A percentile compares a stretch with the other conserved stretches of the same genome.
These are phyloP conservation scores for Pungitius pungitius DNA, from an alignment of 2,113 vertebrate genomes.

Conservation along the genomic window DNA sequence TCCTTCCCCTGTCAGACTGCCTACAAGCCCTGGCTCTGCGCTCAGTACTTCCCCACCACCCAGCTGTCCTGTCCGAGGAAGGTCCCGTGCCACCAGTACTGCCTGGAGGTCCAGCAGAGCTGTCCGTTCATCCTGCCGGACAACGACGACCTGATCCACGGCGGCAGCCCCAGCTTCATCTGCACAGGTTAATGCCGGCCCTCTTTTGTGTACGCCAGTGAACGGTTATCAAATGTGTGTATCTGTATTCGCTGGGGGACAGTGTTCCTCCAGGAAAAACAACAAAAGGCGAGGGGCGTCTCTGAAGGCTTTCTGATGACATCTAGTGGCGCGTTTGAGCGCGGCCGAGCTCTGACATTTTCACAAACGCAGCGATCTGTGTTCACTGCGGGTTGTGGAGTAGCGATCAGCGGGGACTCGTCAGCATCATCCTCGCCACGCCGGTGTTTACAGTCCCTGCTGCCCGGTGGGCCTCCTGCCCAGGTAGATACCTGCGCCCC, in stretches of 20 bases:
- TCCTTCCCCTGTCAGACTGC: constrained; percentile 84
- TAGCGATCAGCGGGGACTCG: constrained; percentile 23
- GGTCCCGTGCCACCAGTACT: constrained; percentile 97
- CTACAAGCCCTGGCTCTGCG: constrained; percentile 99
- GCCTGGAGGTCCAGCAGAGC: constrained; percentile 97
- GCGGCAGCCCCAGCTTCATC: constrained; percentile 99
- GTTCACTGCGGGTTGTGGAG: constrained; percentile 33
- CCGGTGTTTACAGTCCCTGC: no score
- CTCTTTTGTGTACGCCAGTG: neutral
- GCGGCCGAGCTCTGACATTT: constrained; percentile 8
- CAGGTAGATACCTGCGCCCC: no score
- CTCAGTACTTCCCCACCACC: constrained; percentile 96
- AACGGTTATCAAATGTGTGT: constrained; percentile 19
- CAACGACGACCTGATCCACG: constrained; percentile 97
- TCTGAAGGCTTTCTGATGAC: constrained; percentile 63
- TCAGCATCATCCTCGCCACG: neutral
- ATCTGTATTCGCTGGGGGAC: constrained; percentile 14
- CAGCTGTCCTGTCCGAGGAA: constrained; percentile 94
- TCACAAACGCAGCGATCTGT: constrained; percentile 17
- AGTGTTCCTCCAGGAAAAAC: constrained; percentile 26
- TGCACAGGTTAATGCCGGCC: constrained; percentile 88
- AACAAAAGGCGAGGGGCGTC: neutral
- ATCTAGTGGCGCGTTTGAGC: constrained; percentile 56
- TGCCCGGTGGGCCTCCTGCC: no score
- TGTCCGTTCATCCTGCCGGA: constrained; percentile 99